Base-by-base conservation (phyloP, 2,113 vertebrate species). In the Echinops telfairi region DNA sequence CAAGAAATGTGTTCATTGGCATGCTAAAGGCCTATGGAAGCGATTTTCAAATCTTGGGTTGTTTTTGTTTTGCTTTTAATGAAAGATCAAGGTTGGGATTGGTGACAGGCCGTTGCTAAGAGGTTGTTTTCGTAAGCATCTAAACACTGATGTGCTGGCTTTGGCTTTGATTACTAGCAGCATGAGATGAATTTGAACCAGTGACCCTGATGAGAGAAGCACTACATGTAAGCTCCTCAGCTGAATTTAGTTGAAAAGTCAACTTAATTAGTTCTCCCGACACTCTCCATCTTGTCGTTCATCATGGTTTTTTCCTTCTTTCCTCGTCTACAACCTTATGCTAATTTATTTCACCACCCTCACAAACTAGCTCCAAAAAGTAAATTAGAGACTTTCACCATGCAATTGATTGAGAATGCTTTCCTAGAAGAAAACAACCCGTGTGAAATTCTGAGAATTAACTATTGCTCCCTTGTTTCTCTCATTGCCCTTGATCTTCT, bases 261-360 rank as follows among this genome's bases (percentile, higher is more conserved):
- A 94, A 91, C 70, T 95, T 96, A 95, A 94, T 96, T 95, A 91
- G 75, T 93, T 95, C 90, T 96, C 89, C 92, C 82, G 94, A 92
- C 77, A 92, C 66, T 83, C 73, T 96, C 27, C 2, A 66, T 87
- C 31, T 95, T 82, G 47, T 75, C 71, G 57, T 89, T 90, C 71
- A 47, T 77, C 47, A 25, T 20, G 47, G 9, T 53, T 53, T 53
- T 73, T 80, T 85, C 77, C 77, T 60, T 22, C 57, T 77, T 95
- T 78, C 38, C 71, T 90, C 16, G 71, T 81, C 85, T 84, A 82
- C 7, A 87, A 60, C 23, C 64, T 66, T 86, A 83, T 82, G 68
- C 70, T 96, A 95, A 96, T 93, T 92, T 93, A 95, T 94, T 95
- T 90, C 29, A 86, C 71, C 25, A 14, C 0, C 6, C 88, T 93